phyloP scores from a whole-genome alignment of 2,797 vertebrate genomes.

The Adelosebastes latens region DNA sequence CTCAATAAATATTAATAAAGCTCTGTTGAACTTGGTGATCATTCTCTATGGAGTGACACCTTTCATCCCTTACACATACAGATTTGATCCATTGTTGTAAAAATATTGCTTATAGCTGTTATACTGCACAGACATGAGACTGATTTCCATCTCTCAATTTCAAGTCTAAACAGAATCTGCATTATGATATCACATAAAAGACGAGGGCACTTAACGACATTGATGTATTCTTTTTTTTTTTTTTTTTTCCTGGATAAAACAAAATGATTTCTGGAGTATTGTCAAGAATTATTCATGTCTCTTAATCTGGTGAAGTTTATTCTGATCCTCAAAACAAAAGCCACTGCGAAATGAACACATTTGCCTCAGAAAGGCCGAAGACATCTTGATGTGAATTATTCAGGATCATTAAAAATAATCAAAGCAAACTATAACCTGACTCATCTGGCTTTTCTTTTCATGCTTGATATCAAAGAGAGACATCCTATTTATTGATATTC shows the following conservation, averaged over 20 bases:
- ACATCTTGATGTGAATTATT: conserved; percentile 29
- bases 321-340: conserved; percentile 24
- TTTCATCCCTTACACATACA: neutral
- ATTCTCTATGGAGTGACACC: neutral
- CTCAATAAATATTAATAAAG: neutral
- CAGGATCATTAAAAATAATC: conserved; percentile 6
- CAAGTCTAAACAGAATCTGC: neutral
- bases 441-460: conserved; percentile 33
- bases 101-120: neutral
- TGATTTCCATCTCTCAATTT: neutral
- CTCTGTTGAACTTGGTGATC: neutral
- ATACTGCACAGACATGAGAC: neutral
- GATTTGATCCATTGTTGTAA: neutral
- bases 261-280: neutral
- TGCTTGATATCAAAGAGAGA: conserved; percentile 42
- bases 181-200: neutral
- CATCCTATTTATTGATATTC: conserved; percentile 24
- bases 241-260: neutral
- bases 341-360: conserved; percentile 34
- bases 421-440: conserved; percentile 21
- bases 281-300: neutral
- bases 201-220: neutral
- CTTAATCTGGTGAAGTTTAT: neutral
- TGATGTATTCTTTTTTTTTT: neutral
- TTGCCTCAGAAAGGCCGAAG: conserved; percentile 21